Evolutionary conservation across 2,888 invertebrate species (phyloP), one percentile per base, ranked within the genome.

Genomic region (Cheilosia urbana): DNA sequence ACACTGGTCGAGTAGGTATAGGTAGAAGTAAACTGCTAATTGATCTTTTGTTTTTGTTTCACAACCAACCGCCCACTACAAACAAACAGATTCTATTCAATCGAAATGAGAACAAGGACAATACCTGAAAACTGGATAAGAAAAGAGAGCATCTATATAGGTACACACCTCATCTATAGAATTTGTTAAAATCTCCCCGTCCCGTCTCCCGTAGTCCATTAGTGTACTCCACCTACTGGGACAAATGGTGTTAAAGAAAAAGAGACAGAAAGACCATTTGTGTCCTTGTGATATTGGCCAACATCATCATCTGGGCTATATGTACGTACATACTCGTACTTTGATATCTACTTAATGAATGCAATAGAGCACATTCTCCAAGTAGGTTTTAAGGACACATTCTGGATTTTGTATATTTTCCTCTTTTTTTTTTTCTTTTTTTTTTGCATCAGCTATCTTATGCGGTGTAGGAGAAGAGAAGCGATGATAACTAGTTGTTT

Each of bases 281-380:
- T 68, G 84, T 76, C 80, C 85, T 85, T 80, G 80, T 76, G 76
- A 85, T 85, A 85, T 85, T 85, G 80, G 76, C 80, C 85, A 85
- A 80, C 85, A 72, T 85, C 57, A 34, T 72, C 76, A 82, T 69
- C 51, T 58, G 21, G 11, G 19, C 47, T 21, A 53, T 63, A 30
- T 62, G 9, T 21, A 24, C 27, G 27, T 27, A 6, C 13, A 24
- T 21, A 40, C 4, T 4, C 58, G 72, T 58, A 73, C 68, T 24
- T 55, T 69, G 65, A 68, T 75, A 79, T 75, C 73, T 79, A 60
- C 58, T 79, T 79, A 75, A 79, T 84, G 79, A 84, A 84, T 84
- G 84, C 75, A 79, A 71, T 65, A 79, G 69, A 84, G 69, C 45
- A 79, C 47, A 69, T 69, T 75, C 55, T 69, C 57, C 75, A 72